A percentile compares a stretch with the other conserved stretches of the same genome.
These are phyloP conservation scores for Spizella passerina DNA, from an alignment of 2,797 vertebrate genomes.

Conservation along the genomic window DNA sequence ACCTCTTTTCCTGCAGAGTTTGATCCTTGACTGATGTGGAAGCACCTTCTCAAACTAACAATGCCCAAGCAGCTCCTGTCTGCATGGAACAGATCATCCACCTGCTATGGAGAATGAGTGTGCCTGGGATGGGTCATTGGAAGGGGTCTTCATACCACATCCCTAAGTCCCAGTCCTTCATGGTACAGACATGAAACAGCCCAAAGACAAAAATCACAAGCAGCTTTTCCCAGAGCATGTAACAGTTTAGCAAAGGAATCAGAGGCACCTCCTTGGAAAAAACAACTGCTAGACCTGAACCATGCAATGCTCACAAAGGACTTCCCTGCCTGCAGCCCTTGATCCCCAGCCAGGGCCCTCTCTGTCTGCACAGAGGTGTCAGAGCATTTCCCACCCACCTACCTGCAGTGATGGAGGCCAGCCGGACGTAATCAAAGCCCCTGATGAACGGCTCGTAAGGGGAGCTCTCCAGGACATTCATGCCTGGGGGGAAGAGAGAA, in stretches of 20 bases:
- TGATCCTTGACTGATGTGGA: background rate
- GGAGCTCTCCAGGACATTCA: constrained; percentile 87
- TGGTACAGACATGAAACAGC: rapidly evolving
- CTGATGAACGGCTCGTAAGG: constrained; percentile 88
- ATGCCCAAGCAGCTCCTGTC: background rate
- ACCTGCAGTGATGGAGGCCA: constrained; percentile 94
- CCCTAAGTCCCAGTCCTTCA: background rate
- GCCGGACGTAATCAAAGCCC: constrained; percentile 87
- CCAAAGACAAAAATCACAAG: background rate
- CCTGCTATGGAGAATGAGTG: background rate
- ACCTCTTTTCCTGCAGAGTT: background rate
- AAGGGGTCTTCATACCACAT: background rate
- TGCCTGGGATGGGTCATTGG: background rate
- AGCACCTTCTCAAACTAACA: background rate
- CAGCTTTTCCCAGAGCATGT: background rate
- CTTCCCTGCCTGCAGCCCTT: rapidly evolving
- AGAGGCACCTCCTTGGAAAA: background rate
- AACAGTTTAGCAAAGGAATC: background rate
- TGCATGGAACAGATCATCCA: background rate
- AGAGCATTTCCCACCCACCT: background rate
- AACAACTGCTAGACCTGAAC: background rate
- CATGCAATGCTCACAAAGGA: background rate
- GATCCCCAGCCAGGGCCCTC: too few relatives aligned
- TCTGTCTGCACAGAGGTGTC: too few relatives aligned
- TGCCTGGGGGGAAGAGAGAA: constrained; percentile 70